phyloP scores from a whole-genome alignment of 2,113 vertebrate species.

The Diphyllodes magnificus region DNA sequence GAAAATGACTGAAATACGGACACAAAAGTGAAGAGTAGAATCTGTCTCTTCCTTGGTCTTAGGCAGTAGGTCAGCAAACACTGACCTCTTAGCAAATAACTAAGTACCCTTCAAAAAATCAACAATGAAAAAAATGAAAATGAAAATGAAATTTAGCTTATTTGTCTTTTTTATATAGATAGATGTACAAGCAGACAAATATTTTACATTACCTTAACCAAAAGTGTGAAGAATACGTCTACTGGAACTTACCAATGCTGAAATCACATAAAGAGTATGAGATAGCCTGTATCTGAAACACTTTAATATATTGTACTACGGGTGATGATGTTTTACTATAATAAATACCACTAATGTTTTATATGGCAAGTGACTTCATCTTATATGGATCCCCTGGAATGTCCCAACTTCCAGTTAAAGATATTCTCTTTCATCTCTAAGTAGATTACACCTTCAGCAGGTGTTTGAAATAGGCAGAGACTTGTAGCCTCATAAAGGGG shows the following conservation, averaged over 20 bases:
- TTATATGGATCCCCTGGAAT: background rate
- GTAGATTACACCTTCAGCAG: slow-evolving; percentile 38
- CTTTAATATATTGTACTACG: background rate
- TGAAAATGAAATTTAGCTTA: background rate
- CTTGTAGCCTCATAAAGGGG: background rate
- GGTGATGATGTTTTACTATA: background rate
- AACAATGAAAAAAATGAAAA: background rate
- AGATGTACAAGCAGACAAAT: background rate
- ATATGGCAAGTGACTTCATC: background rate
- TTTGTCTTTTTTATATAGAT: background rate
- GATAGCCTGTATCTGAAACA: background rate
- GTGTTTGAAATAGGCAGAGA: slow-evolving; percentile 38
- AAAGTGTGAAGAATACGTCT: background rate
- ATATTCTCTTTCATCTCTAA: slow-evolving; percentile 4
- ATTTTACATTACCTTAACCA: background rate
- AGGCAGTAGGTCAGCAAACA: background rate
- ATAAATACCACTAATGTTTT: background rate
- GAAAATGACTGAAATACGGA: background rate
- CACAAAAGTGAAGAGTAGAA: background rate
- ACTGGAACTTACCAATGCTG: background rate
- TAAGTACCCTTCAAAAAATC: background rate
- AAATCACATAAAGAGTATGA: background rate
- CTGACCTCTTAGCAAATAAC: background rate
- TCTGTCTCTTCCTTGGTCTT: background rate
- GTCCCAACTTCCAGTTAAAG: background rate